Evolutionary conservation across 2,113 vertebrate species (phyloP).

Genomic region (Pardalotus punctatus): DNA sequence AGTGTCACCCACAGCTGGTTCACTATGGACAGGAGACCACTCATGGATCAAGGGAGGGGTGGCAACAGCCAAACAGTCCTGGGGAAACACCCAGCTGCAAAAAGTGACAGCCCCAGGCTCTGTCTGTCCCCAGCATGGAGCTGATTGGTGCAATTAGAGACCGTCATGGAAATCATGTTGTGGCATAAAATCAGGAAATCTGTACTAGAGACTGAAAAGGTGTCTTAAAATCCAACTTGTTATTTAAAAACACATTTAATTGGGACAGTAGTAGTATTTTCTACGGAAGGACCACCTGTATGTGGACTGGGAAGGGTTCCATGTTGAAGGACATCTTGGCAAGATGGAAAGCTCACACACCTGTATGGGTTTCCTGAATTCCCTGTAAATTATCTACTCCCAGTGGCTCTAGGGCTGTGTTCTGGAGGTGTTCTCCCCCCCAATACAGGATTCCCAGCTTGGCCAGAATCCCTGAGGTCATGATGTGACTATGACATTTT

Average conservation of each 20-base stretch:
- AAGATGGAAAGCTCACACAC: not conserved
- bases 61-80: not conserved
- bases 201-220: not conserved
- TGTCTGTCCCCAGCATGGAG: not conserved
- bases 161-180: accelerated
- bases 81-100: not conserved
- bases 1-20: not conserved
- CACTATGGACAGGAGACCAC: not conserved
- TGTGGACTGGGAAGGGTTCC: not conserved
- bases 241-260: not conserved
- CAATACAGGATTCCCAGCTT: not conserved
- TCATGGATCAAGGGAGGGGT: not conserved
- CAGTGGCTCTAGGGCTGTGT: not conserved
- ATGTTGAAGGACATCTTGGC: not conserved
- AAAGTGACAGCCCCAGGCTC: not conserved
- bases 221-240: not conserved
- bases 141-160: not conserved
- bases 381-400: not conserved
- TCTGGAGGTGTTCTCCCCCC: not conserved
- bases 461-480: not conserved
- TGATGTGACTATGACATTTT: not conserved
- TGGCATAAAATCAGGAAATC: not conserved
- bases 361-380: not conserved
- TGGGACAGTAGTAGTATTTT: not conserved
- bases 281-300: not conserved